These are phyloP conservation scores for Actinernus sp. DNA, from an alignment of 92 coral and sea anemone species.

Conservation along the genomic window DNA sequence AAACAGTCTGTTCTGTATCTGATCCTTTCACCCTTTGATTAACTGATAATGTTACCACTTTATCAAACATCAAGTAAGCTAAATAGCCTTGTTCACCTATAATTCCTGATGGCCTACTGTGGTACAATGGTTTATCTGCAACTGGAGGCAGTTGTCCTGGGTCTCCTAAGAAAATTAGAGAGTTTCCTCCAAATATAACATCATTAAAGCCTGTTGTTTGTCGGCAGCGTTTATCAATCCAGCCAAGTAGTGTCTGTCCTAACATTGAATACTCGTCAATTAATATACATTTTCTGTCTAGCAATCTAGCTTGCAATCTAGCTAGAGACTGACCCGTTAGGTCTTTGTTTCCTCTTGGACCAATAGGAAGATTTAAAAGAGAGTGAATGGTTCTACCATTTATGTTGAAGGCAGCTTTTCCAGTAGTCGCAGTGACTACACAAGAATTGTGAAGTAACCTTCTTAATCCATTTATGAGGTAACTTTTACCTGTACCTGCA, in stretches of 20 bases:
- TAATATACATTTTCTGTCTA: no score
- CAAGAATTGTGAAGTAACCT: constrained; percentile 51
- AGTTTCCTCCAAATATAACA: constrained; percentile 40
- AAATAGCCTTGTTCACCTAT: constrained; percentile 77
- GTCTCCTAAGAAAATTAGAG: constrained; percentile 42
- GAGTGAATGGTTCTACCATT: constrained; percentile 71
- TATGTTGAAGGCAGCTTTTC: constrained; percentile 76
- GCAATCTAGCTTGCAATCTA: no score
- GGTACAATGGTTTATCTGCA: constrained; percentile 62
- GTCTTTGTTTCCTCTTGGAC: no score
- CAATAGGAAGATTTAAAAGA: constrained; percentile 73
- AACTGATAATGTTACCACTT: no score
- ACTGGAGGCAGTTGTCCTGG: constrained; percentile 70
- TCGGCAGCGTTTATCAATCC: constrained; percentile 31
- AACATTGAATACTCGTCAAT: no score
- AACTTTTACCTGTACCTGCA: constrained; percentile 73
- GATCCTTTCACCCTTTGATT: no score
- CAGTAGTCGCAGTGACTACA: no score
- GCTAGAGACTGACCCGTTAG: constrained; percentile 62
- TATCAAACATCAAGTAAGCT: no score
- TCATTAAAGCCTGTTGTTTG: constrained; percentile 59
- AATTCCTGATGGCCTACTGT: no score
- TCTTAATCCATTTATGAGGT: constrained; percentile 71
- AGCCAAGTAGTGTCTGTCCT: no score
- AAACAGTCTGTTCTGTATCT: no score